Conservation (phyloP, 2,113 vertebrate genomes). For the Colinus virginianus region DNA sequence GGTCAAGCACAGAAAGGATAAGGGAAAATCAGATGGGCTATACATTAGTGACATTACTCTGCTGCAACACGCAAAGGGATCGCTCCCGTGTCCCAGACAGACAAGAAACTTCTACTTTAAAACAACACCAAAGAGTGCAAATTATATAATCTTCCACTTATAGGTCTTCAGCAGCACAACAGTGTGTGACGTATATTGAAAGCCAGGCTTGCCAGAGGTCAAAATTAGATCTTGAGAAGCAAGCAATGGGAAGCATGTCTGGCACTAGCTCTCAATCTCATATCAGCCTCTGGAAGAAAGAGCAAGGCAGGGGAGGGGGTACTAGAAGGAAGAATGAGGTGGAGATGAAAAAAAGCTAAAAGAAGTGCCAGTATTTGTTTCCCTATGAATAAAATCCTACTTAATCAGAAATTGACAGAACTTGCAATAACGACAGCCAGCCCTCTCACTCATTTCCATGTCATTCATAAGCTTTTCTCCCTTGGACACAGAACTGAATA, state of each 20-base stretch:
- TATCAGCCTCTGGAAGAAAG: fast-evolving
- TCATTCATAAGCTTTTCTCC: background rate
- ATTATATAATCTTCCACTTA: background rate
- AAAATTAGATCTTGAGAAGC: constrained; percentile 53
- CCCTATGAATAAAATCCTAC: background rate
- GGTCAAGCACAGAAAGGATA: background rate
- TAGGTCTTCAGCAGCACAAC: background rate
- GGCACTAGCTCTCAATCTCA: background rate
- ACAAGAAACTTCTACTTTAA: constrained; percentile 5
- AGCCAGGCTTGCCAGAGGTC: constrained; percentile 6
- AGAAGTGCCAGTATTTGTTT: background rate
- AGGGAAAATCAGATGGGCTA: background rate
- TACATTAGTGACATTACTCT: background rate
- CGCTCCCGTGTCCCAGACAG: fast-evolving
- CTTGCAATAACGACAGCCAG: background rate
- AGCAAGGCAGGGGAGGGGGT: background rate
- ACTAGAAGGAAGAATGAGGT: background rate
- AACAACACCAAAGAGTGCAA: background rate
- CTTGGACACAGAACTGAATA: fast-evolving
- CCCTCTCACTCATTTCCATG: background rate
- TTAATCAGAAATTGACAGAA: background rate
- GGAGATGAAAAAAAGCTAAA: background rate
- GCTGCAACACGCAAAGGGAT: background rate
- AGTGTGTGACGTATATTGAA: background rate
- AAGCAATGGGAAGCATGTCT: constrained; percentile 31